Base-by-base conservation (phyloP, 2,888 invertebrate genomes). In the Pammene aurita region DNA sequence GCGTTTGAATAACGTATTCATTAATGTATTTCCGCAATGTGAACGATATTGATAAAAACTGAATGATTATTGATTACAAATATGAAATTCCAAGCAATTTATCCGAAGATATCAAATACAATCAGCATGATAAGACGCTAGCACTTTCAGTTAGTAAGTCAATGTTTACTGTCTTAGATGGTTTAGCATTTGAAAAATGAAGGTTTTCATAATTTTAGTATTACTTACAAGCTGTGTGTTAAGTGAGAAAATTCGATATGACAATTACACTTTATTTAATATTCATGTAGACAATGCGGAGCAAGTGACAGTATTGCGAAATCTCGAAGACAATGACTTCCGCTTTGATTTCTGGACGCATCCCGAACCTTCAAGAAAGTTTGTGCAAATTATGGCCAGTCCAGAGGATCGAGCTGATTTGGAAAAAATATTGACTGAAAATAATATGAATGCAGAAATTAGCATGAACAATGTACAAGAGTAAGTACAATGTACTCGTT, bases 201-300 rank as follows among this genome's bases (percentile, higher is more conserved):
- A 55, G 44, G n/a, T 1, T 11, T 1, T 26, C 35, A 7, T 54
- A 38, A 34, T 52, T 14, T 11, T 62, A 18, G 1, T 56, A n/a
- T 16, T 61, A 5, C 11, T 62, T 5, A n/a, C n/a, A 14, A 52
- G 60, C 26, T 35, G 6, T 34, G 75, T 73, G 6, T 63, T 74
- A 0, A 66, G 79, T 75, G 86, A 83, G 72, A 84, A 84, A 44
- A 79, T 86, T 69, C 76, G 86, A 18, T 90, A 82, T 63, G 88
- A 90, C 60, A 89, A 90, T 70, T 87, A 89, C 73, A 80, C 85
- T 16, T 88, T 95, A 7, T 95, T 93, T 74, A 92, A 94, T 79
- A 82, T 95, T 6, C 79, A 84, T 0, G 94, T 95, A 0, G 81
- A 85, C 70, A 93, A 85, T 73, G 74, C 78, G 0, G 80, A 88